These are phyloP conservation scores for Zaprionus camerounensis DNA, from an alignment of 1,140 invertebrate genomes.

Conservation along the genomic window DNA sequence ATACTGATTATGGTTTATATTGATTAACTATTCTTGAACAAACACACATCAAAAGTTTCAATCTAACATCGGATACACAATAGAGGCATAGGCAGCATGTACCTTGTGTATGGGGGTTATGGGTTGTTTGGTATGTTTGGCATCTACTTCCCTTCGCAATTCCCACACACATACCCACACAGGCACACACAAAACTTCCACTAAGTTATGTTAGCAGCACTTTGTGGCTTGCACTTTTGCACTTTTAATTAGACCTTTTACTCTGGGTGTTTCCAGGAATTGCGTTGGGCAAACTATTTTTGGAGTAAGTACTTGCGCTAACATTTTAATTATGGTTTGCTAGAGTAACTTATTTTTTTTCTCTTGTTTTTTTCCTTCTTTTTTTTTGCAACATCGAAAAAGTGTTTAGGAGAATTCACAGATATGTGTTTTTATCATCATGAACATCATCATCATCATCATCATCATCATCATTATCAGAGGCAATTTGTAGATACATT, in stretches of 20 bases:
- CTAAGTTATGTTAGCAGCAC: background rate
- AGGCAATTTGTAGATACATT: conserved; percentile 22
- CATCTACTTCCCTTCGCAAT: background rate
- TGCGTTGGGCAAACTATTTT: background rate
- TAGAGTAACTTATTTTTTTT: background rate
- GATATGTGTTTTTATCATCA: conserved; percentile 28
- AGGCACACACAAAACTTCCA: background rate
- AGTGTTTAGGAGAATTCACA: conserved; percentile 24
- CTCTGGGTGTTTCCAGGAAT: background rate
- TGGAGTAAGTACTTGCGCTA: background rate
- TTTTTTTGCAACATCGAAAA: background rate
- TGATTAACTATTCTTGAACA: conserved; percentile 1
- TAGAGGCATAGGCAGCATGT: background rate
- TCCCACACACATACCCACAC: background rate
- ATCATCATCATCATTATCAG: conserved; percentile 1
- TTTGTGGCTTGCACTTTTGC: background rate
- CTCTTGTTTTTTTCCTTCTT: background rate
- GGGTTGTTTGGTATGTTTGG: background rate
- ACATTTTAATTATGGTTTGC: background rate
- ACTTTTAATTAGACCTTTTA: background rate
- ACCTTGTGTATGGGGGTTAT: background rate
- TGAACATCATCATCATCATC: background rate
- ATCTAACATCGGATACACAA: background rate
- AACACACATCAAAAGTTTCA: background rate
- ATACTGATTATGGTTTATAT: background rate